These are phyloP conservation scores for Leucophora obtusa DNA, from an alignment of 2,888 invertebrate genomes.

Conservation along the genomic window DNA sequence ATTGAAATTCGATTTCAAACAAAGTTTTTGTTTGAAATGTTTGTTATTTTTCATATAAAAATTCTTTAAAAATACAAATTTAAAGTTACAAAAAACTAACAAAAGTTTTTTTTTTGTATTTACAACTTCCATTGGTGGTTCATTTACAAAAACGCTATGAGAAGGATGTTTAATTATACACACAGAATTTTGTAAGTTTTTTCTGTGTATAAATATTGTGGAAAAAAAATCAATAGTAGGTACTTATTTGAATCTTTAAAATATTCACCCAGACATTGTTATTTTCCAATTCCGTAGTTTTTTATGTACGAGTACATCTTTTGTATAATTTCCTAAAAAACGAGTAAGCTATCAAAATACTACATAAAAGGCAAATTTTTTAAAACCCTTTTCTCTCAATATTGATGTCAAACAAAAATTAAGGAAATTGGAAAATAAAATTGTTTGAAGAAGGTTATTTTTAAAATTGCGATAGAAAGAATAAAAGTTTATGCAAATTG, in stretches of 20 bases:
- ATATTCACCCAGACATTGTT: neutral
- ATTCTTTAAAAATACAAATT: no score
- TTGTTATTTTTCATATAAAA: no score
- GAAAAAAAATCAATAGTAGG: neutral
- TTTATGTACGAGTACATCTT: neutral
- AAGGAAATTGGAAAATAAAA: neutral
- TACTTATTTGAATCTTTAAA: conserved; percentile 4
- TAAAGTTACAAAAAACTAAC: no score
- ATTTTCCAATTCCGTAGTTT: neutral
- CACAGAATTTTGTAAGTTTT: neutral
- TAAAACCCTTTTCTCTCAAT: neutral
- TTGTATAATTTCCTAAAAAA: conserved; percentile 5
- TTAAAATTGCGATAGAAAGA: neutral
- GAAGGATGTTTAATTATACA: neutral
- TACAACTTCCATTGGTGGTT: no score
- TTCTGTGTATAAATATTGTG: neutral
- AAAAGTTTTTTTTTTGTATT: no score
- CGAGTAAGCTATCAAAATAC: neutral
- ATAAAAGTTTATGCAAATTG: neutral
- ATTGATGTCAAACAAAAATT: neutral
- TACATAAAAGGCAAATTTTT: neutral
- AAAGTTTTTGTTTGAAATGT: no score
- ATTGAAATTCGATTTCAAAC: no score
- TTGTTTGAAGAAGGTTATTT: neutral
- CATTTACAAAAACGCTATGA: no score